phyloP scores from a whole-genome alignment of 1,140 invertebrate genomes.

The Neomicropteryx cornuta region DNA sequence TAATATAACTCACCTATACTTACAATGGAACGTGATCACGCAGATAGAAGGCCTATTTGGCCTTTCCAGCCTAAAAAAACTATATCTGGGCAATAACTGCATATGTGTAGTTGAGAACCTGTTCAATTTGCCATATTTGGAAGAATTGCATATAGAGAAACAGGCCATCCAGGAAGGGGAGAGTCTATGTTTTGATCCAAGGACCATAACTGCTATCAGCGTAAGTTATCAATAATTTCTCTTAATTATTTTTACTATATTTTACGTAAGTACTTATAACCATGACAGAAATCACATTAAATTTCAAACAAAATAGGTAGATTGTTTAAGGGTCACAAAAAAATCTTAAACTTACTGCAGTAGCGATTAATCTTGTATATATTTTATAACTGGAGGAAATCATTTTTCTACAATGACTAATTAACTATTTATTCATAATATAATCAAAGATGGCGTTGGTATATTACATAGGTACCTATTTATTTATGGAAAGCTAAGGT shows the following conservation, averaged over 20 bases:
- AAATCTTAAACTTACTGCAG: not conserved
- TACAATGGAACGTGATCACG: slow-evolving; percentile 54
- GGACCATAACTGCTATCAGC: slow-evolving; percentile 42
- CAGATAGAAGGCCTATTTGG: slow-evolving; percentile 50
- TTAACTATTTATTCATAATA: no score
- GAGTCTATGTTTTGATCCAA: slow-evolving; percentile 54
- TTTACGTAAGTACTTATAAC: slow-evolving; percentile 5
- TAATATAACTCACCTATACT: slow-evolving; percentile 52
- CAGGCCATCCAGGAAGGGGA: slow-evolving; percentile 44
- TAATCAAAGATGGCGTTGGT: no score
- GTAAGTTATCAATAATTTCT: slow-evolving; percentile 31
- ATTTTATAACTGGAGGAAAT: no score
- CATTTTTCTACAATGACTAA: no score
- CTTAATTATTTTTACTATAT: slow-evolving; percentile 5
- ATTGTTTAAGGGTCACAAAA: slow-evolving; percentile 3
- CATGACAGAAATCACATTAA: slow-evolving; percentile 6
- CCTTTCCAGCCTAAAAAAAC: slow-evolving; percentile 46
- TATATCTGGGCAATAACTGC: slow-evolving; percentile 54
- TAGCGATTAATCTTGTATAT: not conserved
- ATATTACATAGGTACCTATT: no score
- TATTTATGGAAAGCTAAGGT: no score
- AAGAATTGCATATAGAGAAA: slow-evolving; percentile 55
- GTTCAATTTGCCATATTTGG: slow-evolving; percentile 43
- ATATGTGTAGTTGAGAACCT: slow-evolving; percentile 58
- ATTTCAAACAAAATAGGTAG: slow-evolving; percentile 5